A percentile compares a stretch with the other conserved stretches of the same genome.
Evolutionary conservation across 2,888 invertebrate genomes (phyloP).

Genomic region (Seira ritae): DNA sequence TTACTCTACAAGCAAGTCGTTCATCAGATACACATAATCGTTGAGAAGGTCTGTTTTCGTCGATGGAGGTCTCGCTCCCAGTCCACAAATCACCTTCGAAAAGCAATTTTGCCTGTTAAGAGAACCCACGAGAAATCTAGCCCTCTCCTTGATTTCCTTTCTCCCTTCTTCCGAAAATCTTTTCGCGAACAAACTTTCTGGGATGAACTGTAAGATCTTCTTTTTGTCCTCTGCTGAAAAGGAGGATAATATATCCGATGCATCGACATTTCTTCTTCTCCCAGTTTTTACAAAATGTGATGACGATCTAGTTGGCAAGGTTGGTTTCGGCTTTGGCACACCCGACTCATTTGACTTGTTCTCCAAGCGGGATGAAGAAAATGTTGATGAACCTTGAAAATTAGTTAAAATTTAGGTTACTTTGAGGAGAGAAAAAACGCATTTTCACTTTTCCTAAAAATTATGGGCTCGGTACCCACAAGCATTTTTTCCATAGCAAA

Average conservation of each 20-base stretch:
- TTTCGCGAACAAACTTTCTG: conserved; percentile 16
- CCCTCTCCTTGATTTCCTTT: conserved; percentile 35
- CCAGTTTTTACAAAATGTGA: not conserved
- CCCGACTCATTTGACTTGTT: not conserved
- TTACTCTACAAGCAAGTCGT: conserved; percentile 66
- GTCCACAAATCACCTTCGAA: conserved; percentile 82
- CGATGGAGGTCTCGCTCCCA: conserved; percentile 78
- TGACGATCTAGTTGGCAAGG: conserved; percentile 1
- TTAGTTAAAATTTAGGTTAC: conserved; percentile 22
- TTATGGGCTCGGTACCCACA: not conserved
- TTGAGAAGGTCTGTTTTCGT: conserved; percentile 67
- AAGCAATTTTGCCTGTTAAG: conserved; percentile 76
- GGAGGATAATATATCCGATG: not conserved
- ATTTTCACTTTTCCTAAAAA: not conserved
- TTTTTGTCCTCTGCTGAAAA: not conserved
- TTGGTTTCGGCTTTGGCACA: conserved; percentile 13
- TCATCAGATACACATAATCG: conserved; percentile 71
- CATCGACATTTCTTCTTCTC: conserved; percentile 8
- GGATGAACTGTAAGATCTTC: conserved; percentile 14
- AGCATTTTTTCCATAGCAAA: not conserved
- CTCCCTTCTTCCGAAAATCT: not conserved
- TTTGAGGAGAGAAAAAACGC: not conserved
- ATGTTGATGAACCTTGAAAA: conserved; percentile 26
- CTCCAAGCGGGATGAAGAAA: not conserved
- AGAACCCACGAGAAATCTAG: conserved; percentile 60